phyloP scores from a whole-genome alignment of 2,113 vertebrate species.

The Microtus oregoni region DNA sequence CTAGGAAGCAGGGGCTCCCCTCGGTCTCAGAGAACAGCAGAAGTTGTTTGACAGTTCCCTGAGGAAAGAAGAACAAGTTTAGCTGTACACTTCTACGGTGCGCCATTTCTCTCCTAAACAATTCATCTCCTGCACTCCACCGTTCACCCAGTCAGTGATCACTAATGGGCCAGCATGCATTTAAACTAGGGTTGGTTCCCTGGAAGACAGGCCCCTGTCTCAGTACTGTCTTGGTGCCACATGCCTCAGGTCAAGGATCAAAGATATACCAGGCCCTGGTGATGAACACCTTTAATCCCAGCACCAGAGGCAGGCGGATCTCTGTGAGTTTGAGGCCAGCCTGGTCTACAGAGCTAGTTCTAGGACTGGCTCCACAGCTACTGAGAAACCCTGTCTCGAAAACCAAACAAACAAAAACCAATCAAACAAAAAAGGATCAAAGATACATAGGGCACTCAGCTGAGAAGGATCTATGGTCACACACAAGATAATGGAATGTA shows the following conservation, averaged over 20 bases:
- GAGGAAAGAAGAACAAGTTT: background rate
- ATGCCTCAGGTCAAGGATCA: background rate
- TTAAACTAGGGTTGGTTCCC: background rate
- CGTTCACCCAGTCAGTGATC: background rate
- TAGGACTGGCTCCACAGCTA: too few species aligned
- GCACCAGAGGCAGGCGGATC: too few species aligned
- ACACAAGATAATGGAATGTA: background rate
- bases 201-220: background rate
- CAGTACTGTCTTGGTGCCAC: background rate
- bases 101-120: background rate
- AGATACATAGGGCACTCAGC: background rate
- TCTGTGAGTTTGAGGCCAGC: too few species aligned
- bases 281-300: too few species aligned
- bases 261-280: background rate
- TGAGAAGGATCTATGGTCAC: background rate
- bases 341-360: too few species aligned
- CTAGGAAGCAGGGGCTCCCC: slow-evolving; percentile 93
- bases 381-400: too few species aligned
- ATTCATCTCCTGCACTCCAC: fast-evolving
- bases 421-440: background rate
- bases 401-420: too few species aligned
- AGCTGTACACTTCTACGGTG: background rate
- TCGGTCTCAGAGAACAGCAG: slow-evolving; percentile 93
- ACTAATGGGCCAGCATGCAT: background rate
- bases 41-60: slow-evolving; percentile 98